These are phyloP conservation scores for Metopia argyrocephala DNA, from an alignment of 2,888 invertebrate genomes.

Conservation along the genomic window DNA sequence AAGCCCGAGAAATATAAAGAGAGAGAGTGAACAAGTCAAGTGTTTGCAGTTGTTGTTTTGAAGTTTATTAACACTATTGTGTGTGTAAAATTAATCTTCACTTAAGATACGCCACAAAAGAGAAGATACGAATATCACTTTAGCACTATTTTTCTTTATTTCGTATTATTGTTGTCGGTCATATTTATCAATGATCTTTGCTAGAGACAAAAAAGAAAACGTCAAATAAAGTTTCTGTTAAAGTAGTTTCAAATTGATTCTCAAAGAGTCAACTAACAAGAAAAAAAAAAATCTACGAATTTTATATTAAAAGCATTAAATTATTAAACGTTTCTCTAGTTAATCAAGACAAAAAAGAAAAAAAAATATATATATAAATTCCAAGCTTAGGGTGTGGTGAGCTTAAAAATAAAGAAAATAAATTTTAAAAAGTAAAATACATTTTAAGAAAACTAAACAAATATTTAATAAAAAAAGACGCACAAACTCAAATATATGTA, in stretches of 20 bases:
- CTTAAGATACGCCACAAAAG: conserved; percentile 24
- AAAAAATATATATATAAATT: not conserved
- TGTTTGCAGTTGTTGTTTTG: conserved; percentile 54
- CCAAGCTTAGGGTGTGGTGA: conserved; percentile 73
- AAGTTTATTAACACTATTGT: conserved; percentile 15
- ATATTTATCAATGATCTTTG: conserved; percentile 22
- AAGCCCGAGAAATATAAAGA: conserved; percentile 13
- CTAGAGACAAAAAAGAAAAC: conserved; percentile 29
- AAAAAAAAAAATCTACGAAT: conserved; percentile 31
- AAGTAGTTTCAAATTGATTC: conserved; percentile 50
- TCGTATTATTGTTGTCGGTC: not conserved
- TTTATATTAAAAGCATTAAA: conserved; percentile 40
- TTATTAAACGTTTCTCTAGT: conserved; percentile 59
- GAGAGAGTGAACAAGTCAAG: conserved; percentile 54
- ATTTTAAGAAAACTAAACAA: not conserved
- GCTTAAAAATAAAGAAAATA: conserved; percentile 39
- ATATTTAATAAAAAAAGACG: conserved; percentile 22
- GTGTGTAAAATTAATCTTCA: conserved; percentile 18
- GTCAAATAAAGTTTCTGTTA: conserved; percentile 27
- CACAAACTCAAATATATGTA: conserved; percentile 12
- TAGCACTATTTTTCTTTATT: conserved; percentile 24
- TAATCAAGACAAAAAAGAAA: conserved; percentile 35
- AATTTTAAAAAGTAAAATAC: conserved; percentile 14
- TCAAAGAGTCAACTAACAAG: conserved; percentile 52
- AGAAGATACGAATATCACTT: conserved; percentile 19